Percentiles rank a stretch among this genome's conserved stretches.
Evolutionary conservation across 2,888 invertebrate genomes (phyloP).

Genomic region (Dioctria linearis): DNA sequence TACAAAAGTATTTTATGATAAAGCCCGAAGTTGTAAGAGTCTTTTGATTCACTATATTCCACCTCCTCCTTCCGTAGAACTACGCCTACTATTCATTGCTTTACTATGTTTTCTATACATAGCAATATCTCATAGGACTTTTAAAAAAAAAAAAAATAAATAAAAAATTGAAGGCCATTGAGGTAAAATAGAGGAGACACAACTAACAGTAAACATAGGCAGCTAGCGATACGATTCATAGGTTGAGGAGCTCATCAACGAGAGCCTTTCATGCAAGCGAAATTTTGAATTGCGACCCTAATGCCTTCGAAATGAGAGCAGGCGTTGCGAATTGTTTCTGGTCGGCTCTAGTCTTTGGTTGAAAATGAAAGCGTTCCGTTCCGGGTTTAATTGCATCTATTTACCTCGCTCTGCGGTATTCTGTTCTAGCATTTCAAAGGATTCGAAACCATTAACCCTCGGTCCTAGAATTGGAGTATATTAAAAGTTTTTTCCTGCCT

Average conservation of each 20-base stretch:
- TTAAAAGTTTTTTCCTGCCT: not conserved
- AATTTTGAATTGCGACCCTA: slow-evolving; percentile 29
- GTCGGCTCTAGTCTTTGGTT: not conserved
- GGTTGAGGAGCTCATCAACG: slow-evolving; percentile 25
- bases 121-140: not conserved
- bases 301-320: not conserved
- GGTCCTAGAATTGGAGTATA: not conserved
- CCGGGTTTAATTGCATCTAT: slow-evolving; percentile 45
- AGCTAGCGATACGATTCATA: slow-evolving; percentile 12
- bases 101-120: not conserved
- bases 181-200: slow-evolving; percentile 20
- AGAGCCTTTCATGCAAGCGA: slow-evolving; percentile 10
- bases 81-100: not conserved
- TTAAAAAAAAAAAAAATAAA: too few species aligned
- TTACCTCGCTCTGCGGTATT: slow-evolving; percentile 39
- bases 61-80: not conserved
- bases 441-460: not conserved
- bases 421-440: not conserved
- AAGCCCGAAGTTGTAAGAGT: slow-evolving; percentile 25
- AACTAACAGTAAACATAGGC: slow-evolving; percentile 5
- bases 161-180: slow-evolving; percentile 48
- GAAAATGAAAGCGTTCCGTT: slow-evolving; percentile 47
- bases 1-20: slow-evolving; percentile 22
- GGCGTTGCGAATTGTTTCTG: slow-evolving; percentile 21
- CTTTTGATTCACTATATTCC: not conserved